Evolutionary conservation across 2,797 vertebrate genomes (phyloP).

Genomic region (Dipus sagitta): DNA sequence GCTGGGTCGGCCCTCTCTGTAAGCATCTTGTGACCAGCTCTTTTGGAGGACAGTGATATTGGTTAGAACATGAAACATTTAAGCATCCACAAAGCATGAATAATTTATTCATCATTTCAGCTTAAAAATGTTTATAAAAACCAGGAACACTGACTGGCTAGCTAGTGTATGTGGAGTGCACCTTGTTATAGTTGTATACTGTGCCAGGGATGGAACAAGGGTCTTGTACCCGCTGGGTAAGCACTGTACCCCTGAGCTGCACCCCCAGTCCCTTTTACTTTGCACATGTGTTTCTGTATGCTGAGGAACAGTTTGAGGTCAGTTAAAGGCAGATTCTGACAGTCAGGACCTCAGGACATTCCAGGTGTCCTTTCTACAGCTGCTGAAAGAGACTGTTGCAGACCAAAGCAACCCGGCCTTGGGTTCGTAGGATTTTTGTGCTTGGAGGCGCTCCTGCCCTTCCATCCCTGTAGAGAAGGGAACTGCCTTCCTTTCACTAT

Average conservation of each 20-base stretch:
- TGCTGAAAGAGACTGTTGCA: conserved; percentile 18
- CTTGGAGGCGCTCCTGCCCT: neutral
- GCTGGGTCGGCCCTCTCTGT: neutral
- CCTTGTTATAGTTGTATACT: no score
- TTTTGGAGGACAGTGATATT: neutral
- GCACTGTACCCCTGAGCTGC: neutral
- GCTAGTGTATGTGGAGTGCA: neutral
- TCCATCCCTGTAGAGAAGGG: neutral
- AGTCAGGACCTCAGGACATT: conserved; percentile 1
- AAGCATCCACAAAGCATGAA: neutral
- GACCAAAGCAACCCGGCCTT: conserved; percentile 14
- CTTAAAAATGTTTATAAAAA: neutral
- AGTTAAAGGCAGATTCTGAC: neutral
- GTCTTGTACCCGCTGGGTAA: neutral
- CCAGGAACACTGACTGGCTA: neutral
- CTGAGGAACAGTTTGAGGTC: neutral
- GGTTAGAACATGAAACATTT: conserved; percentile 42
- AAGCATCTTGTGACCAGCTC: conserved; percentile 17
- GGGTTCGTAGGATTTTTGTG: neutral
- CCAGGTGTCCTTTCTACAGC: conserved; percentile 2
- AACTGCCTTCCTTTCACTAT: neutral
- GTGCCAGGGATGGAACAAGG: neutral
- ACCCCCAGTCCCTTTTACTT: neutral
- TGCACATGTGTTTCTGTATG: conserved; percentile 35
- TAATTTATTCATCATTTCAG: conserved; percentile 1